These are phyloP conservation scores for Forbesichthys agassizii DNA, from an alignment of 2,113 vertebrate genomes.

Conservation along the genomic window DNA sequence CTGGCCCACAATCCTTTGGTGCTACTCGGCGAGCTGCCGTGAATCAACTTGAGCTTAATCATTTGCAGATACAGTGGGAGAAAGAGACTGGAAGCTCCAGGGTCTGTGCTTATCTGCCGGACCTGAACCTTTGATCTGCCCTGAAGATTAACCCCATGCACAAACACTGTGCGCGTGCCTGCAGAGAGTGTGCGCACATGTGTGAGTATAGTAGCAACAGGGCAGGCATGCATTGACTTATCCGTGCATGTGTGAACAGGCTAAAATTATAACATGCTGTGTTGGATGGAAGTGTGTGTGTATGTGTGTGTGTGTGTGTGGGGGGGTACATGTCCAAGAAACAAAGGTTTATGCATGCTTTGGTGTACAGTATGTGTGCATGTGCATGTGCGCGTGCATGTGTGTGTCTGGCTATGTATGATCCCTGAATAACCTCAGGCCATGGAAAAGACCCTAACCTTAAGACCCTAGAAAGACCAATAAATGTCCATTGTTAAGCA, in stretches of 20 bases:
- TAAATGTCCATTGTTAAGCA: slow-evolving; percentile 58
- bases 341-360: slow-evolving; percentile 7
- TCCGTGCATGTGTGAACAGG: neutral
- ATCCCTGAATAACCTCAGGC: slow-evolving; percentile 46
- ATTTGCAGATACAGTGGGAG: slow-evolving; percentile 68
- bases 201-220: neutral
- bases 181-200: neutral
- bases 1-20: slow-evolving; percentile 52
- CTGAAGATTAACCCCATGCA: slow-evolving; percentile 68
- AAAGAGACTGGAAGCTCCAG: slow-evolving; percentile 48
- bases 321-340: neutral
- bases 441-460: slow-evolving; percentile 38
- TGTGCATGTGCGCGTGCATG: neutral
- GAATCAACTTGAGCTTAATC: slow-evolving; percentile 73
- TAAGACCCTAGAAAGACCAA: slow-evolving; percentile 55
- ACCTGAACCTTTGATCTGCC: slow-evolving; percentile 73
- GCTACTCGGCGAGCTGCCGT: slow-evolving; percentile 39
- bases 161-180: slow-evolving; percentile 34
- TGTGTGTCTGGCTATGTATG: slow-evolving; percentile 12
- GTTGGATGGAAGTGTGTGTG: slow-evolving; percentile 17
- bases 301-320: slow-evolving; percentile 32
- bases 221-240: neutral
- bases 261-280: neutral
- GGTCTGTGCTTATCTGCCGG: slow-evolving; percentile 70
- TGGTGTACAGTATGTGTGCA: too few relatives aligned